Evolutionary conservation across 2,113 vertebrate species (phyloP).

Genomic region (Amazona guildingii): DNA sequence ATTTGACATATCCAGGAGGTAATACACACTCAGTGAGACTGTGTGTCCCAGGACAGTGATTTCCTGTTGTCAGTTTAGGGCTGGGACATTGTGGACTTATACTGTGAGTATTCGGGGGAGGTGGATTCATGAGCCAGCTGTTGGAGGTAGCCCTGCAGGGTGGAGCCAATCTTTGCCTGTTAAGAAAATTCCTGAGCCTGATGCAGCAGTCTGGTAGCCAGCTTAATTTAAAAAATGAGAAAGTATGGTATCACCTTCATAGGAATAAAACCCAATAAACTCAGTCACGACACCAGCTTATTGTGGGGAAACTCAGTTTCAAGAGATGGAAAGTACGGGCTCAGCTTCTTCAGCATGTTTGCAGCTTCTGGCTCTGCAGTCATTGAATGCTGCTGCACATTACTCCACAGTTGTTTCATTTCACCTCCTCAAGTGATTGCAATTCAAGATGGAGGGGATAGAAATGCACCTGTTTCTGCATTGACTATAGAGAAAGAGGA

Average conservation of each 20-base stretch:
- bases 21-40: not conserved
- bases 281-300: not conserved
- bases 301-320: not conserved
- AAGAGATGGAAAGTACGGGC: not conserved
- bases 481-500: not conserved
- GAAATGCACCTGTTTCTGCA: not conserved
- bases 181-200: not conserved
- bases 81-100: not conserved
- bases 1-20: not conserved
- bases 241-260: not conserved
- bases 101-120: not conserved
- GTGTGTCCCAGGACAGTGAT: not conserved
- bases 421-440: not conserved
- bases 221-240: not conserved
- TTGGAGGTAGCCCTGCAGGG: not conserved
- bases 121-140: not conserved
- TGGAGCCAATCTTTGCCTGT: not conserved
- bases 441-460: not conserved
- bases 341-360: not conserved
- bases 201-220: not conserved
- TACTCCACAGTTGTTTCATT: not conserved
- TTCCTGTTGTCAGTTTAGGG: not conserved
- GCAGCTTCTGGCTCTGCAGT: not conserved
- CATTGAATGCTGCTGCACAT: not conserved
- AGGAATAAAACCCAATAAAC: not conserved